Base-by-base conservation (phyloP, 2,888 invertebrate species). In the Melolontha melolontha region DNA sequence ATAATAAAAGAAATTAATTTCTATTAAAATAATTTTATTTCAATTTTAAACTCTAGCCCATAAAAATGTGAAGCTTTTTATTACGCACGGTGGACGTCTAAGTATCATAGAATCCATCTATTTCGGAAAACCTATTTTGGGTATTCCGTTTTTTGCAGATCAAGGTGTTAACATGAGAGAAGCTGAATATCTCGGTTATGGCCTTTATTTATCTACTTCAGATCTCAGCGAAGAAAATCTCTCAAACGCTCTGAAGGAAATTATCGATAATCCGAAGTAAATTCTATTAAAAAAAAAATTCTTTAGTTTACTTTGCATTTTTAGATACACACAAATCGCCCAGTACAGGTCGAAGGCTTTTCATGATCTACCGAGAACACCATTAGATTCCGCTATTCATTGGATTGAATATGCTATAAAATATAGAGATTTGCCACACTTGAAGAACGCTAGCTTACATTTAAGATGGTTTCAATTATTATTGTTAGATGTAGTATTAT, bases 11-110 rank as follows among this genome's bases (percentile, higher is more conserved):
- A n/a, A n/a, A n/a, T n/a, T n/a, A n/a, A n/a, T n/a, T n/a, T n/a
- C n/a, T n/a, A n/a, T n/a, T n/a, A n/a, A n/a, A n/a, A n/a, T n/a
- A n/a, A n/a, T n/a, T n/a, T n/a, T n/a, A n/a, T n/a, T n/a, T n/a
- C n/a, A n/a, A n/a, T n/a, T n/a, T n/a, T n/a, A n/a, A n/a, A n/a
- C n/a, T n/a, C n/a, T 16, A 75, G 74, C 72, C n/a, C 73, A 74
- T 54, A 66, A 67, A 4, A 75, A 75, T 39, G 62, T 75, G 1
- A 75, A 75, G 66, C 7, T 72, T 5, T 74, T 75, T 64, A 75
- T 75, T 34, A 71, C 74, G 0, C 75, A 75, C 64, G 75, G 75
- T n/a, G 75, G 75, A 8, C 42, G 73, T 1, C 67, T 75, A 54
- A 73, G 75, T 49, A 71, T 69, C 0, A 73, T 65, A 11, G 75